Base-by-base conservation (phyloP, 2,888 invertebrate genomes). In the Quadroppia sp. region DNA sequence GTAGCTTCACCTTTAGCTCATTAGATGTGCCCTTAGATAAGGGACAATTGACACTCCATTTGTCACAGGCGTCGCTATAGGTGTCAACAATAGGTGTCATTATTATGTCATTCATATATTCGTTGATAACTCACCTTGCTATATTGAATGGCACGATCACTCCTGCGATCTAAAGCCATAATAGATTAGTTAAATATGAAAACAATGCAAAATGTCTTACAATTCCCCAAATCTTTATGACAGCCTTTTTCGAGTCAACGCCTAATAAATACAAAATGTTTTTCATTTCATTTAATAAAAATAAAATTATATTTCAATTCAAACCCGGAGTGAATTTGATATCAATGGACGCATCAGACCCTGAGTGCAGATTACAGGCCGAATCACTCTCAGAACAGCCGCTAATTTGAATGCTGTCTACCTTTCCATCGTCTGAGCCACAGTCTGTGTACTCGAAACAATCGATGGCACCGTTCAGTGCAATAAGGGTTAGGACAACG, bases 151-250 rank as follows among this genome's bases (percentile, higher is more conserved):
- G 61, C 2, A 61, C n/a, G 1, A 32, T 30, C 1, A 61, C 61
- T 4, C 61, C 61, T 25, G 7, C 61, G 17, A 61, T 61, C 61
- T 61, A 30, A 30, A 30, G 25, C 28, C 28, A 32, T 30, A 32
- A 32, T 30, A 59, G 25, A 59, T 25, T 25, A 25, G 4, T n/a
- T 59, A 25, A 61, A 25, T 61, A 28, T 11, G 3, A 32, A 2
- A 11, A 61, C 32, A 7, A 23, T 23, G 4, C 20, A 23, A n/a
- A 53, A 23, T 53, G 53, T 53, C 61, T 9, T 32, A 61, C 61
- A 30, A 61, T 61, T 28, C 61, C 61, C 61, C 61, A 61, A 1
- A 61, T 6, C 25, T 61, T 61, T 2, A 61, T 32, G 15, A 13
- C 30, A 2, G 61, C 61, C 17, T 30, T 61, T 11, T 61, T 17